Percentiles rank a stretch among this genome's conserved stretches.
These are phyloP conservation scores for Triplophysa dalaica DNA, from an alignment of 2,113 vertebrate species.

Conservation along the genomic window DNA sequence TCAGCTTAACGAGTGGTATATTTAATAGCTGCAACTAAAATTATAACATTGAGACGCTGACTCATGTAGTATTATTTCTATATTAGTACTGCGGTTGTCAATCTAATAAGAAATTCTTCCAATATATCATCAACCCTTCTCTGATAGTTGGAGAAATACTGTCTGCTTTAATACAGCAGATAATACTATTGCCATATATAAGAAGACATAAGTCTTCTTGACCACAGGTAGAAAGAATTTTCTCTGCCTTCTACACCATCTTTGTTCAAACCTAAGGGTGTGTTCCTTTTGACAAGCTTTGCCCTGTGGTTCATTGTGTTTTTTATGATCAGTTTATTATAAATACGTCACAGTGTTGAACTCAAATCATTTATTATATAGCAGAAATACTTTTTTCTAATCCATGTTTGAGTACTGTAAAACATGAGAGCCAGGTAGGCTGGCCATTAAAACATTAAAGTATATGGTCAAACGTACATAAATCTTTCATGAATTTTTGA, in stretches of 20 bases:
- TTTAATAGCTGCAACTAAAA: neutral
- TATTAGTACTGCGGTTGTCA: neutral
- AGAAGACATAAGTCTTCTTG: constrained; percentile 2
- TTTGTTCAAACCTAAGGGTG: constrained; percentile 38
- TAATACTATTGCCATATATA: neutral
- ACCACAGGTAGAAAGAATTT: neutral
- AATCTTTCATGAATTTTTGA: too few species aligned
- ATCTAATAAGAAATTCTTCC: neutral
- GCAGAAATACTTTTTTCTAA: too few species aligned
- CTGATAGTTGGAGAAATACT: neutral
- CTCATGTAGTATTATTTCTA: neutral
- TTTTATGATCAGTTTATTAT: too few species aligned
- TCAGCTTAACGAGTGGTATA: neutral
- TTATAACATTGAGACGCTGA: neutral
- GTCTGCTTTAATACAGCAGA: neutral
- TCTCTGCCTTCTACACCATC: constrained; percentile 8
- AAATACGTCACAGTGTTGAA: too few species aligned
- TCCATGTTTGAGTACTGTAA: too few species aligned
- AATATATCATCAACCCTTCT: neutral
- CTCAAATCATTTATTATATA: too few species aligned
- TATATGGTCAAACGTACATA: too few species aligned
- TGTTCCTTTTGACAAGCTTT: constrained; percentile 13
- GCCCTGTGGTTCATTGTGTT: constrained; percentile 6
- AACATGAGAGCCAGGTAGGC: too few species aligned
- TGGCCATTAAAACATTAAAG: too few species aligned